phyloP scores from a whole-genome alignment of 1,140 invertebrate species.

The Acyrthosiphon pisum region DNA sequence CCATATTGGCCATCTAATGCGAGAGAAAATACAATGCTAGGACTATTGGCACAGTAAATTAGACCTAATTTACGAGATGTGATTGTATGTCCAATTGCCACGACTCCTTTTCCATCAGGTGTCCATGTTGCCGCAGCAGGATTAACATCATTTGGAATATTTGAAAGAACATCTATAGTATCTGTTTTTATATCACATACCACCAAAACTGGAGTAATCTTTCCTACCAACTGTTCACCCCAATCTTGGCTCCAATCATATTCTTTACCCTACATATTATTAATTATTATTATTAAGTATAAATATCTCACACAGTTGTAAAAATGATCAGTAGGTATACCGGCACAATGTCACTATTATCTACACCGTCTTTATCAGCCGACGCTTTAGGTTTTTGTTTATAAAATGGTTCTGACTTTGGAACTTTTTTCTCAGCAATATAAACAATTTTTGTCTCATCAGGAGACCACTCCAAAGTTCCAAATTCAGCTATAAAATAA shows the following conservation, averaged over 20 bases:
- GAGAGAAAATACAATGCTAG: conserved; percentile 72
- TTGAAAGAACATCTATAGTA: conserved; percentile 67
- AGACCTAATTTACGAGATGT: conserved; percentile 79
- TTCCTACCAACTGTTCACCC: conserved; percentile 84
- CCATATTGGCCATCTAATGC: conserved; percentile 68
- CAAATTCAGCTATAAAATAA: conserved; percentile 71
- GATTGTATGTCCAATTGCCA: conserved; percentile 79
- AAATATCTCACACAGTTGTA: conserved; percentile 68
- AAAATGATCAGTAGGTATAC: conserved; percentile 66
- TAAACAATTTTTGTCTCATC: conserved; percentile 77
- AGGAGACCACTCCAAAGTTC: conserved; percentile 75
- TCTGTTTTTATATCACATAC: conserved; percentile 74
- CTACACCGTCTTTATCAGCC: not conserved
- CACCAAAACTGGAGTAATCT: conserved; percentile 75
- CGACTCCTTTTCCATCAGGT: conserved; percentile 71
- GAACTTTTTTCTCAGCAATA: conserved; percentile 79
- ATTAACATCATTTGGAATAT: conserved; percentile 72
- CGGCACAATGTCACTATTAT: not conserved
- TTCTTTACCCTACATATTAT: conserved; percentile 73
- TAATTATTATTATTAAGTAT: not conserved
- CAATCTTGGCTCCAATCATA: conserved; percentile 79
- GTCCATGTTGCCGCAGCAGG: conserved; percentile 78
- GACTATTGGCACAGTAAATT: conserved; percentile 82
- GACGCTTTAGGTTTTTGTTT: conserved; percentile 66
- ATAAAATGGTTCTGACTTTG: conserved; percentile 77